These are phyloP conservation scores for Eptesicus fuscus DNA, from an alignment of 2,113 vertebrate genomes.

Conservation along the genomic window DNA sequence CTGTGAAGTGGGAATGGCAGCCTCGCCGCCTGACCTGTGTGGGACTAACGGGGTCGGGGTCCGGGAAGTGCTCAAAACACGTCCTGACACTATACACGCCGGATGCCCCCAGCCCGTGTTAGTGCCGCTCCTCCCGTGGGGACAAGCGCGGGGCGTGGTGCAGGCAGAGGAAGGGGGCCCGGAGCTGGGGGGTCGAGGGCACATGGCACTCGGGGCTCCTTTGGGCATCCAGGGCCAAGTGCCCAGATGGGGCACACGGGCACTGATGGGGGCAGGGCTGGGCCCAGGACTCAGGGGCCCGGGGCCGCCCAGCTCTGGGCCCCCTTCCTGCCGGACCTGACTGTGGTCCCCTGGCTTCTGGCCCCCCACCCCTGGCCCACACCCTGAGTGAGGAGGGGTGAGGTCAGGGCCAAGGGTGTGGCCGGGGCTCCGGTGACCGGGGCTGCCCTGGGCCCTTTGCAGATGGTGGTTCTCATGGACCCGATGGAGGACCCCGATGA, in stretches of 20 bases:
- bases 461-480: constrained; percentile 95
- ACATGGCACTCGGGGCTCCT: neutral
- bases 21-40: fast-evolving
- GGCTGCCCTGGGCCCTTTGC: neutral
- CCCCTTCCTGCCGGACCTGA: neutral
- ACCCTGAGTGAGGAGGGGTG: neutral
- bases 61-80: fast-evolving
- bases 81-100: neutral
- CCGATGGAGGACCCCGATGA: constrained; percentile 91
- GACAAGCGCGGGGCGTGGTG: fast-evolving
- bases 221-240: neutral
- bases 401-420: neutral
- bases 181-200: neutral
- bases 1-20: neutral
- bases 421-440: neutral
- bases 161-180: neutral
- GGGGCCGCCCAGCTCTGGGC: neutral
- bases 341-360: neutral
- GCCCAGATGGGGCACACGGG: neutral
- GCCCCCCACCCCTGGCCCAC: fast-evolving
- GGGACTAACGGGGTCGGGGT: fast-evolving
- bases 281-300: neutral
- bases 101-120: fast-evolving
- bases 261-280: neutral
- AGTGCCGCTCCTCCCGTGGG: fast-evolving